Evolutionary conservation across 2,797 vertebrate genomes (phyloP).

Genomic region (Balearica regulorum): DNA sequence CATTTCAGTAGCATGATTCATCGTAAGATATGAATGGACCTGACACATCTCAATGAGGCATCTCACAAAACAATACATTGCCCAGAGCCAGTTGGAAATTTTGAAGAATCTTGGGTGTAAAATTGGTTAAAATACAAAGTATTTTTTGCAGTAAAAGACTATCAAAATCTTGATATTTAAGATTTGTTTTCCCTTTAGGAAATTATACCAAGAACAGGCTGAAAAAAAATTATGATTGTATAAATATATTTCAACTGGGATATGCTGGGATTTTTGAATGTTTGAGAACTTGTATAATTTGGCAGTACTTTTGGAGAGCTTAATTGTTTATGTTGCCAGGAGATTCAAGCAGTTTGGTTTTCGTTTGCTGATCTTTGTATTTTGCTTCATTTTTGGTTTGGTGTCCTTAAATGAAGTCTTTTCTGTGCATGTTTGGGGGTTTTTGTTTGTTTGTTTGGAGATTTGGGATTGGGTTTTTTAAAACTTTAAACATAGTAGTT

Average conservation of each 20-base stretch:
- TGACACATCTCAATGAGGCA: neutral
- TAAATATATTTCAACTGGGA: neutral
- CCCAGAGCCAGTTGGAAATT: neutral
- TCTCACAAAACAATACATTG: neutral
- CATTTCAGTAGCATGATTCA: neutral
- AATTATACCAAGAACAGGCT: neutral
- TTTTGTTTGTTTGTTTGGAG: too few relatives aligned
- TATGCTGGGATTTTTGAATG: too few relatives aligned
- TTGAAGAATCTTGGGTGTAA: neutral
- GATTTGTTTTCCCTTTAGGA: neutral
- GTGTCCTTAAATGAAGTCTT: neutral
- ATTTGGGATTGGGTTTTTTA: neutral
- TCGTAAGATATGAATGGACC: neutral
- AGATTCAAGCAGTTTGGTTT: neutral
- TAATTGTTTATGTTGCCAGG: neutral
- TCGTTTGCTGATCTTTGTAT: neutral
- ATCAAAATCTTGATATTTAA: neutral
- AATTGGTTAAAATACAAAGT: neutral
- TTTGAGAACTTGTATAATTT: neutral
- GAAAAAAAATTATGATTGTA: neutral
- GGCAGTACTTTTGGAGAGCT: neutral
- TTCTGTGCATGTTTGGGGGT: neutral
- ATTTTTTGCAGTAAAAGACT: neutral
- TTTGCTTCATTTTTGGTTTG: neutral
- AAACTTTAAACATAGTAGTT: neutral